These are phyloP conservation scores for Lasaia peninsularis DNA, from an alignment of 1,140 invertebrate genomes.

Conservation along the genomic window DNA sequence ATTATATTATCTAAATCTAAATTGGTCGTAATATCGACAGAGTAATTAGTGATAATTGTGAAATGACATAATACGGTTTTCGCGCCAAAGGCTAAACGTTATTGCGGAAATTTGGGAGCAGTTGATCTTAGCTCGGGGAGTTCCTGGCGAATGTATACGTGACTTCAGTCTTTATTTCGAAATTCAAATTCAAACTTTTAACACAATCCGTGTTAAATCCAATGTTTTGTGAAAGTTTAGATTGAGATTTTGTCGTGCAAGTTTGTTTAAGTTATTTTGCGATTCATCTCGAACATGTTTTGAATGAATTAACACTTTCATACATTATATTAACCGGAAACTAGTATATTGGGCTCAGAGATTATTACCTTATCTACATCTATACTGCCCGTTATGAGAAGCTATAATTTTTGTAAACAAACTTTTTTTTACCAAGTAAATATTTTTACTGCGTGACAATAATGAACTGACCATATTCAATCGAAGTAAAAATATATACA, in stretches of 20 bases:
- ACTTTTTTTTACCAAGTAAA: too few species aligned
- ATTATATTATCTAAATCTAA: conserved; percentile 65
- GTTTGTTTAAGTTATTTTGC: background rate
- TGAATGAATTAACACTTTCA: background rate
- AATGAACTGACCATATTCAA: too few species aligned
- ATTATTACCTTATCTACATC: too few species aligned
- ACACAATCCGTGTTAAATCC: background rate
- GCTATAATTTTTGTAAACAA: too few species aligned
- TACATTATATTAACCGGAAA: too few species aligned
- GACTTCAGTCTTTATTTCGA: conserved; percentile 34
- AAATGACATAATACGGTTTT: conserved; percentile 41
- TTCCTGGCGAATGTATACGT: conserved; percentile 55
- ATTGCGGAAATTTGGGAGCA: conserved; percentile 38
- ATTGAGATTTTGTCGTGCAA: background rate
- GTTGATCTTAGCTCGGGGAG: conserved; percentile 33
- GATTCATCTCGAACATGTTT: background rate
- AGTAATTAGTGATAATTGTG: conserved; percentile 55
- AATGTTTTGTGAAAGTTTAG: background rate
- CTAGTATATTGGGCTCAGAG: too few species aligned
- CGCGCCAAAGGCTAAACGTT: conserved; percentile 50
- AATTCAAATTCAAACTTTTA: background rate
- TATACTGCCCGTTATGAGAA: too few species aligned
- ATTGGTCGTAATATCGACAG: conserved; percentile 55
- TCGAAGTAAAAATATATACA: too few species aligned
- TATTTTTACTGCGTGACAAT: too few species aligned